Base-by-base conservation (phyloP, 2,113 vertebrate genomes). In the Tachuris rubrigastra region DNA sequence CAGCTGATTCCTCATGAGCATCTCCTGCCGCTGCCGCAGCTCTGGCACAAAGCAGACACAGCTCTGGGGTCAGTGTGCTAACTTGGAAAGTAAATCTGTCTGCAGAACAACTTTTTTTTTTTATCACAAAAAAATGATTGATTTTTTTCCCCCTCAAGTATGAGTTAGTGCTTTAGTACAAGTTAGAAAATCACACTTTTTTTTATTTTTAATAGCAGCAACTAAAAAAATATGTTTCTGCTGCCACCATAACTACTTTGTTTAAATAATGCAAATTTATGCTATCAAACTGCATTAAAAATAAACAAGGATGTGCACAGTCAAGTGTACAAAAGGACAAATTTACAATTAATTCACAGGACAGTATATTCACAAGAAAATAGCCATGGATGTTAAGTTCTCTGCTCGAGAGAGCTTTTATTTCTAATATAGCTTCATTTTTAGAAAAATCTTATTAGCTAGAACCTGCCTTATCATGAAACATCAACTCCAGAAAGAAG, bases 1-100 rank as follows among this genome's bases (percentile, higher is more conserved):
- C 94, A 95, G 9, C 96, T 99, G 98, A 95, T 99, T 99, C 95
- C 99, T 98, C 98, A 99, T 99, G 30, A 99, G 97, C 96, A 98
- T 82, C 97, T 99, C 99, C 93, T 98, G 98, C 90, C 98, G 98
- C 97, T 99, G 99, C 77, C 98, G 98, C 65, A 99, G 95, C 75
- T 99, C 99, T 99, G 95, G 69, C 78, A 96, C 72, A 91, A 95
- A 90, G 33, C 80, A 94, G 13, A 95, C 13, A 94, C 41, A 62
- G 63, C 60, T 65, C 50, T 76, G 63, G 55, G 83, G 30, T 85
- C 77, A 93, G 3, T 22, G 30, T 6, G 39, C 13, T 35, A 24
- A n/a, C 28, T 68, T 39, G 82, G 41, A 23, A 76, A 66, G 42
- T 15, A 9, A 37, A 89, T 93, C 75, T 74, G n/a, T 55, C 49